phyloP scores from a whole-genome alignment of 2,888 invertebrate genomes.

The Cheilosia vernalis region DNA sequence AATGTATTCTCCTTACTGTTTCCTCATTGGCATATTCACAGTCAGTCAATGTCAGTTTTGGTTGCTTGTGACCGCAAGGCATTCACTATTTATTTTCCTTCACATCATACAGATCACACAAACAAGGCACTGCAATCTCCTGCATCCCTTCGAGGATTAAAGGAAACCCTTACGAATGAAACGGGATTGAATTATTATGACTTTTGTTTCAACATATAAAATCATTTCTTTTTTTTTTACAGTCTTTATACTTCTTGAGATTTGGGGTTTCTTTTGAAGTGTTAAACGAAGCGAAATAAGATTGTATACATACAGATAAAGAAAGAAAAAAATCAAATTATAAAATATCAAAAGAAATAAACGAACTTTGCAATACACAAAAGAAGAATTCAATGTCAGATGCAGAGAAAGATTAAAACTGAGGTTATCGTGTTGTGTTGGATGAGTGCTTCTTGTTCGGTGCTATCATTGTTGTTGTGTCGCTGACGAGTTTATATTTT shows the following conservation, averaged over 20 bases:
- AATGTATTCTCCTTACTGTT: too few relatives aligned
- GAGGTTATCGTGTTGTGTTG: conserved; percentile 39
- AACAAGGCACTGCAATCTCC: conserved; percentile 10
- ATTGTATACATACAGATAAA: conserved; percentile 2
- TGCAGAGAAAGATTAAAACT: conserved; percentile 41
- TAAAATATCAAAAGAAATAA: conserved; percentile 7
- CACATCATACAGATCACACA: conserved; percentile 3
- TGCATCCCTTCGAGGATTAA: neutral
- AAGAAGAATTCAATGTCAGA: conserved; percentile 58
- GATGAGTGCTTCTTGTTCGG: conserved; percentile 26
- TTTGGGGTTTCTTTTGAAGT: conserved; percentile 53
- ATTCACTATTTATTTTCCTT: conserved; percentile 20
- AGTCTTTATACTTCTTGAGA: conserved; percentile 17
- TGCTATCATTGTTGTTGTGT: conserved; percentile 8
- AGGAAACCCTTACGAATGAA: neutral
- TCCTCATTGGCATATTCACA: neutral
- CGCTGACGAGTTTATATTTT: neutral
- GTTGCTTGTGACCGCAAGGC: conserved; percentile 13
- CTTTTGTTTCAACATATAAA: conserved; percentile 32
- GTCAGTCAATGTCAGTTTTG: conserved; percentile 12
- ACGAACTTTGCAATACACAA: conserved; percentile 23
- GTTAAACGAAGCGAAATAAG: conserved; percentile 37
- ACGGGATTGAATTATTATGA: conserved; percentile 7
- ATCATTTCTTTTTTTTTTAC: conserved; percentile 16
- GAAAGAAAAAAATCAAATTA: neutral